Base-by-base conservation (phyloP, 2,113 vertebrate genomes). In the Scolopax mira region DNA sequence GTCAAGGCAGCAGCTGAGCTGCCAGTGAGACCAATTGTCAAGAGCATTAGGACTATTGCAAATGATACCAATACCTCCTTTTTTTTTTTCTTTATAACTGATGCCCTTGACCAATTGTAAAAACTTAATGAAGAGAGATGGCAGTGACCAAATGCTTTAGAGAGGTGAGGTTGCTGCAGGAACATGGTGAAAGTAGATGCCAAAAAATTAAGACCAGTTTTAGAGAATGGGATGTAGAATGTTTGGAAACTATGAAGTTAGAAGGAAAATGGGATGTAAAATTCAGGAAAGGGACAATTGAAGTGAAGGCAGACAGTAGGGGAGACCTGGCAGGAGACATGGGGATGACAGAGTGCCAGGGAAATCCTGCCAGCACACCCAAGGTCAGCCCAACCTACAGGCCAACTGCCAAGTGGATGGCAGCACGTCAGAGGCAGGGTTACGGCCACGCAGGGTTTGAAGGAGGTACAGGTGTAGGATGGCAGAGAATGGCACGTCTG, bases 371-470 rank as follows among this genome's bases (percentile, higher is more conserved):
- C 96, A 97, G 94, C 94, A 95, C 86, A 94, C 94, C 96, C 96
- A 97, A 96, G 96, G 96, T 97, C 95, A 96, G 94, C 94, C 96
- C 95, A 97, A 94, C 96, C 94, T 97, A 72, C 96, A 95, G 96
- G 93, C 96, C 95, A 79, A 96, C 95, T 96, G 96, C 96, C 96
- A 97, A 95, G 96, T 25, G 86, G 83, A 94, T 81, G 96, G 94
- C 93, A 93, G 91, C 57, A 48, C 6, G 48, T 80, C 1, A 7
- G 77, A 94, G 95, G 95, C 84, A 94, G 91, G 92, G 95, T 41
- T 96, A 28, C 27, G 93, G 93, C 84, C 86, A 30, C 8, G 86
- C 89, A 97, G 94, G 69, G 44, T 49, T 92, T 81, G 91, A 85
- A 85, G 93, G 86, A 92, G 95, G 77, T 75, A 27, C 90, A 90